Percentiles rank a stretch among this genome's conserved stretches.
These are phyloP conservation scores for Tachysurus vachellii DNA, from an alignment of 2,113 vertebrate species.

Conservation along the genomic window DNA sequence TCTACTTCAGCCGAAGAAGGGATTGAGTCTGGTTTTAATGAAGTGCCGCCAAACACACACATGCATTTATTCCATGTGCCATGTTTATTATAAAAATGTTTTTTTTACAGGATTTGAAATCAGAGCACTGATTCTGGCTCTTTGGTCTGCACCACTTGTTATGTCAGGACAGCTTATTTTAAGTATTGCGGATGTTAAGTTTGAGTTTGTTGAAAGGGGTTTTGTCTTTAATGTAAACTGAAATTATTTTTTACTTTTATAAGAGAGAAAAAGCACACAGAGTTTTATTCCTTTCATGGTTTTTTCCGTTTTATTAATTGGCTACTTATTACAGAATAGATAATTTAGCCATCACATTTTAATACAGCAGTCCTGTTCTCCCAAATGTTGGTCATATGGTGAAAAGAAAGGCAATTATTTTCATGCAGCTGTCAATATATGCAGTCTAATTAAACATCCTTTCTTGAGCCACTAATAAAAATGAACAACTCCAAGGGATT, in stretches of 20 bases:
- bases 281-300: conserved; percentile 12
- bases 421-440: conserved; percentile 67
- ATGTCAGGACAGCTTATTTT: not conserved
- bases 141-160: not conserved
- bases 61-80: conserved; percentile 25
- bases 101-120: too few relatives aligned
- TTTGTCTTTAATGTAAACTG: not conserved
- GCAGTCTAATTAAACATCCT: conserved; percentile 69
- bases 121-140: not conserved
- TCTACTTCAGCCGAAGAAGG: conserved; percentile 57
- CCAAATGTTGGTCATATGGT: conserved; percentile 68
- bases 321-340: conserved; percentile 40
- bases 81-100: conserved; percentile 7
- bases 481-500: conserved; percentile 60
- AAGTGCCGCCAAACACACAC: conserved; percentile 39
- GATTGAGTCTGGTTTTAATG: conserved; percentile 66
- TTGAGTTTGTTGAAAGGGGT: not conserved
- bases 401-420: conserved; percentile 72
- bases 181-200: not conserved
- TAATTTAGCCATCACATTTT: conserved; percentile 53
- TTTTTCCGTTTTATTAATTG: conserved; percentile 35
- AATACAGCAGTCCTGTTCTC: conserved; percentile 56
- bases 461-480: conserved; percentile 67
- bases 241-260: not conserved
- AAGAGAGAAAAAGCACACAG: not conserved